Conservation (phyloP, 1,140 invertebrate species). For the Harpegnathos saltator region DNA sequence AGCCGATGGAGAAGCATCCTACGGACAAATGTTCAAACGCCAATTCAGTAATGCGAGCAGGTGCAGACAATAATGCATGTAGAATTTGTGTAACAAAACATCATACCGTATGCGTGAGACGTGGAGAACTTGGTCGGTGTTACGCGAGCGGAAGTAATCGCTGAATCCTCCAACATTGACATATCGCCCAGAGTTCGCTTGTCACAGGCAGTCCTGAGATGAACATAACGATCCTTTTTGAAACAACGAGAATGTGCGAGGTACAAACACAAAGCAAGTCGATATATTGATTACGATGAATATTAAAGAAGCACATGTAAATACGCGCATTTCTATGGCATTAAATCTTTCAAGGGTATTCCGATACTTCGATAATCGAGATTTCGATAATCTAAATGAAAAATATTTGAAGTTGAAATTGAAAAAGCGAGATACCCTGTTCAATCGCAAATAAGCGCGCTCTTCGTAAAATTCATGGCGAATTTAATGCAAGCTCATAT, state of each 20-base stretch:
- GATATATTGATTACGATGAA: slow-evolving; percentile 13
- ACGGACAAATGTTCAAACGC: slow-evolving; percentile 43
- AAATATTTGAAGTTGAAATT: no score
- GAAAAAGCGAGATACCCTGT: no score
- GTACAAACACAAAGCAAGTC: not conserved
- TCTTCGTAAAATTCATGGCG: not conserved
- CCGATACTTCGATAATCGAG: no score
- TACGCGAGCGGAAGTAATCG: slow-evolving; percentile 88
- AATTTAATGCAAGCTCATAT: not conserved
- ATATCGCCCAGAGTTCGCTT: slow-evolving; percentile 82
- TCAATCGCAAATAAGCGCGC: slow-evolving; percentile 18
- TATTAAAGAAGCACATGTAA: not conserved
- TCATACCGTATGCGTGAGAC: slow-evolving; percentile 90
- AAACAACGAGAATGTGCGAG: not conserved
- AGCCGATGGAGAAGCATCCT: slow-evolving; percentile 89
- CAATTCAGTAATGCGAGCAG: no score
- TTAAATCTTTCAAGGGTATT: no score
- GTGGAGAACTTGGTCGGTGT: slow-evolving; percentile 93
- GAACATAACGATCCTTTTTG: slow-evolving; percentile 36
- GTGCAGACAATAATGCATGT: slow-evolving; percentile 4
- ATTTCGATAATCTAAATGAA: no score
- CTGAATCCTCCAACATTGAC: slow-evolving; percentile 87
- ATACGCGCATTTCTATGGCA: not conserved
- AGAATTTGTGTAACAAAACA: slow-evolving; percentile 19
- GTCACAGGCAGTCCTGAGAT: slow-evolving; percentile 80